Evolutionary conservation across 1,140 invertebrate genomes (phyloP).

Genomic region (Trissolcus basalis): DNA sequence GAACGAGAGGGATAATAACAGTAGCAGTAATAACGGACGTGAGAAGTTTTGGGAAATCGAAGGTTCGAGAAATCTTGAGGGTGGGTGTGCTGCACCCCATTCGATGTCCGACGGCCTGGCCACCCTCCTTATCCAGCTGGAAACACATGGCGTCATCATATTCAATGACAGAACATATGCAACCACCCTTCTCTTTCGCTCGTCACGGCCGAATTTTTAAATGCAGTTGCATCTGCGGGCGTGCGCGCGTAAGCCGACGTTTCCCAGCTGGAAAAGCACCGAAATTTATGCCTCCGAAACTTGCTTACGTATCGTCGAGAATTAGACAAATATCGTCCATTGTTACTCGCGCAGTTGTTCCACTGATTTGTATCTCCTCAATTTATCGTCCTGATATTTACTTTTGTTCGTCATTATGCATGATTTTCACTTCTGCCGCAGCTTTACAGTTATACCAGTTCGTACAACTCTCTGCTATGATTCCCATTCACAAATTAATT

Average conservation of each 20-base stretch:
- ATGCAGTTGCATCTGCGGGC: conserved; percentile 52
- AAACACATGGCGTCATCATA: conserved; percentile 73
- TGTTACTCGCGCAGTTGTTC: conserved; percentile 26
- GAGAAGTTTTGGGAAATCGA: conserved; percentile 29
- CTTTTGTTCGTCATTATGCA: conserved; percentile 1
- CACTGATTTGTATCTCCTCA: conserved; percentile 24
- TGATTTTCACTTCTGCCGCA: conserved; percentile 12
- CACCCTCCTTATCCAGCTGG: conserved; percentile 66
- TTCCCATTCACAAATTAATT: too few relatives aligned
- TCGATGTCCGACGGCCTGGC: conserved; percentile 21
- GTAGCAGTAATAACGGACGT: conserved; percentile 25
- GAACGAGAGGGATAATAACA: conserved; percentile 8
- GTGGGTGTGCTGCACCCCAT: conserved; percentile 38
- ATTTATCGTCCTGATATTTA: conserved; percentile 14
- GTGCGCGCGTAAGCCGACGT: conserved; percentile 14
- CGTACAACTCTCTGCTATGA: not conserved
- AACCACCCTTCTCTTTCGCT: conserved; percentile 10
- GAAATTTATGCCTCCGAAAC: conserved; percentile 40
- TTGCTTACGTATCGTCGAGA: conserved; percentile 20
- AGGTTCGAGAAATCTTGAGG: conserved; percentile 44
- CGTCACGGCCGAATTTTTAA: conserved; percentile 36
- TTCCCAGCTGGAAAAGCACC: conserved; percentile 47
- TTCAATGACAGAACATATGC: conserved; percentile 67
- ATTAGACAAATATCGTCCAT: conserved; percentile 15
- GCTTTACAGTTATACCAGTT: not conserved